Conservation (phyloP, 2,888 invertebrate genomes). For the Omphaloscelis lunosa region DNA sequence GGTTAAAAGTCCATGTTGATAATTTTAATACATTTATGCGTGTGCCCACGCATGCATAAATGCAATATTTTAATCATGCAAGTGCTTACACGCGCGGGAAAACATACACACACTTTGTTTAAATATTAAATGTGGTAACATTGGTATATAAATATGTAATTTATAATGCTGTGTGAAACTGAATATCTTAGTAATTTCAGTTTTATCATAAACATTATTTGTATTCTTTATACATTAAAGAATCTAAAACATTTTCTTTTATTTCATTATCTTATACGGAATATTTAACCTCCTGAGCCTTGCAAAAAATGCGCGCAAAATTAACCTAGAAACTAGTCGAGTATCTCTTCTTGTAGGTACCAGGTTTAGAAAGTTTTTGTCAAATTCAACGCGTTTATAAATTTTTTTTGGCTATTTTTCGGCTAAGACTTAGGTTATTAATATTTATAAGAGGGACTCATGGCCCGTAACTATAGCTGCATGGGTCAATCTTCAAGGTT, state of each 20-base stretch:
- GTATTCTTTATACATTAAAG: neutral
- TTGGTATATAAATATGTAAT: conserved; percentile 1
- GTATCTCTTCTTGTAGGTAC: neutral
- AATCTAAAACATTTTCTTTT: neutral
- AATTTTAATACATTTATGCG: conserved; percentile 39
- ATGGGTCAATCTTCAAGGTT: neutral
- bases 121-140: conserved; percentile 33
- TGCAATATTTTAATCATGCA: conserved; percentile 56
- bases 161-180: neutral
- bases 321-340: neutral
- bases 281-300: no score
- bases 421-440: no score
- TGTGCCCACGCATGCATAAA: conserved; percentile 22
- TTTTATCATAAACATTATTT: neutral
- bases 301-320: no score
- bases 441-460: no score
- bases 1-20: conserved; percentile 12
- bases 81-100: conserved; percentile 43
- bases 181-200: neutral
- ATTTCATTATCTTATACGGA: no score
- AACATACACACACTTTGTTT: conserved; percentile 19
- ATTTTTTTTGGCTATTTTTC: neutral
- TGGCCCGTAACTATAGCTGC: no score
- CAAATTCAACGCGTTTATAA: conserved; percentile 19
- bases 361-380: neutral